These are phyloP conservation scores for Anguilla rostrata DNA, from an alignment of 2,113 vertebrate species.

Conservation along the genomic window DNA sequence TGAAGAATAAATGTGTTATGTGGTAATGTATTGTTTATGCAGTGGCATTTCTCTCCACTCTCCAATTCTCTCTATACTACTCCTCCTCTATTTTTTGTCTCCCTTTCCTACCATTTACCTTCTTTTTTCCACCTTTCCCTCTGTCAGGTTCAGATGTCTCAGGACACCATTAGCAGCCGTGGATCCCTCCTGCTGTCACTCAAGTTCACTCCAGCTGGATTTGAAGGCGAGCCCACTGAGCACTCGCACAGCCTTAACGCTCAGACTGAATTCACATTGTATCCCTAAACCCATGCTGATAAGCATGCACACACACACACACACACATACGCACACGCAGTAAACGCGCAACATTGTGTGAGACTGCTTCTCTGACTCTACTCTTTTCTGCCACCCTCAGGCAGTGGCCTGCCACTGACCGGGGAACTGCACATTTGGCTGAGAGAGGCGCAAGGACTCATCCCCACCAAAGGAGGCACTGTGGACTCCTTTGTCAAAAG, in stretches of 20 bases:
- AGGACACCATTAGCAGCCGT: conserved; percentile 69
- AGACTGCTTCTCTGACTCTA: not conserved
- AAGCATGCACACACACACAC: not conserved
- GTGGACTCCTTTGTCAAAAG: conserved; percentile 84
- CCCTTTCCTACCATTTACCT: not conserved
- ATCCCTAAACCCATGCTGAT: not conserved
- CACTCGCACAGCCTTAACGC: not conserved
- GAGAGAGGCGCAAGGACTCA: conserved; percentile 81
- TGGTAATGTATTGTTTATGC: not conserved
- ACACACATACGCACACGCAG: conserved; percentile 9
- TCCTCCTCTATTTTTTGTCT: not conserved
- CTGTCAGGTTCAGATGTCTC: conserved; percentile 68
- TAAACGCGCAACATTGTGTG: not conserved
- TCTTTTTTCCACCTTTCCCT: conserved; percentile 3
- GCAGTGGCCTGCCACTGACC: conserved; percentile 74
- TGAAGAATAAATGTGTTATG: not conserved
- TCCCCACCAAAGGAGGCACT: conserved; percentile 76
- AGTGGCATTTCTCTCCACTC: not conserved
- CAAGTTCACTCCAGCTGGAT: conserved; percentile 81
- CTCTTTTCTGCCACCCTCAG: conserved; percentile 59
- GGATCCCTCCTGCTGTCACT: conserved; percentile 81
- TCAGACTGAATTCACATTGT: not conserved
- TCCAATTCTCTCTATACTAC: not conserved
- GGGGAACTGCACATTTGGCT: conserved; percentile 97
- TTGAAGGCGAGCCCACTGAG: conserved; percentile 71